Evolutionary conservation across 2,113 vertebrate species (phyloP).

Genomic region (Myotis davidii): DNA sequence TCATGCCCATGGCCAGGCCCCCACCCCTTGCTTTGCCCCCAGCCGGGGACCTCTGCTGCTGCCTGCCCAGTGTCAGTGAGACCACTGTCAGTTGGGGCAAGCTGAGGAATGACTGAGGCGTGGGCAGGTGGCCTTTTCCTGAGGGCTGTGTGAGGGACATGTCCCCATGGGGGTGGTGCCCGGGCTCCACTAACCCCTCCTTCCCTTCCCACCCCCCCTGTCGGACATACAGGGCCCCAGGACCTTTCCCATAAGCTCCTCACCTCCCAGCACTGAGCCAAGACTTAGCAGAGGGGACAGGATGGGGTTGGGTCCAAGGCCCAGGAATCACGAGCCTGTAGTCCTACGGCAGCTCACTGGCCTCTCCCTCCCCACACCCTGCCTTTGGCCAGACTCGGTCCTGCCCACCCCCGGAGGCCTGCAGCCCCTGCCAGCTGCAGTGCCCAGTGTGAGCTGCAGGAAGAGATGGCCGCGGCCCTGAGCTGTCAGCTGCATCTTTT

Average conservation of each 20-base stretch:
- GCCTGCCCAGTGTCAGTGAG: not conserved
- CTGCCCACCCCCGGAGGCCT: conserved; percentile 83
- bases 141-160: not conserved
- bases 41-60: not conserved
- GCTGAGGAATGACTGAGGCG: not conserved
- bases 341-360: not conserved
- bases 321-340: not conserved
- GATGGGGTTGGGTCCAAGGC: not conserved
- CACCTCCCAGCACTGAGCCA: conserved; percentile 86
- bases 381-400: not conserved
- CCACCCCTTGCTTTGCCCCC: not conserved
- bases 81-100: not conserved
- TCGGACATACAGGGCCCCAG: not conserved
- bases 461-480: conserved; percentile 87
- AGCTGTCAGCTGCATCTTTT: conserved; percentile 83
- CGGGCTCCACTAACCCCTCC: not conserved
- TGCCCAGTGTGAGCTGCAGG: conserved; percentile 83
- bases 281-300: conserved; percentile 57
- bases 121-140: not conserved
- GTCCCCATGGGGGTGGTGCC: not conserved
- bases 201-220: not conserved
- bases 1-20: not conserved
- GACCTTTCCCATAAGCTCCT: conserved; percentile 86
- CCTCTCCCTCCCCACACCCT: not conserved
- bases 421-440: conserved; percentile 84